A percentile compares a stretch with the other conserved stretches of the same genome.
These are phyloP conservation scores for Aptenodytes patagonicus DNA, from an alignment of 2,113 vertebrate species.

Conservation along the genomic window DNA sequence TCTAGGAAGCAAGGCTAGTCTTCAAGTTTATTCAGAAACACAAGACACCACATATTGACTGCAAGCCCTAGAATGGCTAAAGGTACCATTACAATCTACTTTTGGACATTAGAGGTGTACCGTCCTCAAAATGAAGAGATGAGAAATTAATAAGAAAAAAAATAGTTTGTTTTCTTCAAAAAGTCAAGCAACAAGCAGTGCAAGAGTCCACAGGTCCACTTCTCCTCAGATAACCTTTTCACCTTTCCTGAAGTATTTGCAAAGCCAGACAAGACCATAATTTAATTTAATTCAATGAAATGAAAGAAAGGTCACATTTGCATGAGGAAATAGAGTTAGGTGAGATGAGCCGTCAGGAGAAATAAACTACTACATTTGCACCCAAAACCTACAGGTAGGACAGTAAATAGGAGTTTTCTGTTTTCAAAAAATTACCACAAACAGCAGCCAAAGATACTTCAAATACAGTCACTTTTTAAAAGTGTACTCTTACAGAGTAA, in stretches of 20 bases:
- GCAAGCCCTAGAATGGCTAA: neutral
- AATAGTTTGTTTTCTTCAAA: neutral
- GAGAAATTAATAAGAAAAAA: neutral
- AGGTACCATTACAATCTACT: neutral
- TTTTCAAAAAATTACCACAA: neutral
- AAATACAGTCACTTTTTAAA: neutral
- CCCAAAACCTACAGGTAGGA: neutral
- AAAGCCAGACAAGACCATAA: slow-evolving; percentile 28
- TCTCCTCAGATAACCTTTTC: neutral
- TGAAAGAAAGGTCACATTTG: slow-evolving; percentile 60
- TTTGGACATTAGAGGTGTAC: neutral
- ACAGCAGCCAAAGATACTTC: neutral
- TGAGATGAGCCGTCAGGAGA: slow-evolving; percentile 18
- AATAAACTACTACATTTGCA: neutral
- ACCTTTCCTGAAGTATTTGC: neutral
- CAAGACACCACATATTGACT: neutral
- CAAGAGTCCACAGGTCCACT: neutral
- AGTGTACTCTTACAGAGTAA: neutral
- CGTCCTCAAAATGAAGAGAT: neutral
- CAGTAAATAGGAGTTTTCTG: neutral
- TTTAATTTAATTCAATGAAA: slow-evolving; percentile 41
- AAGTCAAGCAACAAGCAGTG: neutral
- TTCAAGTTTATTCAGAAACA: neutral
- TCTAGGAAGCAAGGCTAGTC: neutral
- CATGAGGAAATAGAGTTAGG: slow-evolving; percentile 48